Evolutionary conservation across 2,113 vertebrate genomes (phyloP).

Genomic region (Pachycephala philippinensis): DNA sequence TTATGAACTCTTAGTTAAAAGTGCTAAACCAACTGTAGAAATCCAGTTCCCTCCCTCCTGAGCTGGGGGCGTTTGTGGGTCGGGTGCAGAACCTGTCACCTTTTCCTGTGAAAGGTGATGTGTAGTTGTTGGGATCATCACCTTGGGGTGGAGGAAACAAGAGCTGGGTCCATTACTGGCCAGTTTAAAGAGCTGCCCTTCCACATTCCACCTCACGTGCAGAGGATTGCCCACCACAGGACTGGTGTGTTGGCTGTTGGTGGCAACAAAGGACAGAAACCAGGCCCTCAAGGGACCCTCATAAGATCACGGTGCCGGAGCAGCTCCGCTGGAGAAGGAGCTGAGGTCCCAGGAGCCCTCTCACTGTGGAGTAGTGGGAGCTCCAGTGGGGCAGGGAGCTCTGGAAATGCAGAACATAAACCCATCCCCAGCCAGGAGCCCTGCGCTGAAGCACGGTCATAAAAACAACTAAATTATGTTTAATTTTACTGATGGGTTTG

Average conservation of each 20-base stretch:
- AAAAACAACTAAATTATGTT: not conserved
- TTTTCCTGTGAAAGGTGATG: not conserved
- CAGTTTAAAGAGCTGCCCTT: not conserved
- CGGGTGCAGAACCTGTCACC: not conserved
- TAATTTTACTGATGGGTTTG: not conserved
- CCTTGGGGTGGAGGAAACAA: not conserved
- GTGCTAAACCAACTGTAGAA: not conserved
- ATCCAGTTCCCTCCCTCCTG: not conserved
- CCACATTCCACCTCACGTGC: accelerated
- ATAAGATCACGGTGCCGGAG: not conserved
- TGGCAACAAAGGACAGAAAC: not conserved
- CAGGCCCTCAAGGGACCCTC: not conserved
- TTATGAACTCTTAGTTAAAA: not conserved
- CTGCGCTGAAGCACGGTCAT: not conserved
- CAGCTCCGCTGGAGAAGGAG: not conserved
- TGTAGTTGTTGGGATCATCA: not conserved
- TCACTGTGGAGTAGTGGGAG: not conserved
- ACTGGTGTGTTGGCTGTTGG: not conserved
- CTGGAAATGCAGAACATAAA: not conserved
- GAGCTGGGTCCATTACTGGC: not conserved
- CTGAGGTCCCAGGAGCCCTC: not conserved
- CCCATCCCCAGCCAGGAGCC: not conserved
- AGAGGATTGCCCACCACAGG: not conserved
- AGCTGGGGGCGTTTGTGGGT: not conserved
- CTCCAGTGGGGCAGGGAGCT: not conserved